Evolutionary conservation across 2,888 invertebrate species (phyloP), one percentile per base, ranked within the genome.

Genomic region (Stenchaetothrips biformis): DNA sequence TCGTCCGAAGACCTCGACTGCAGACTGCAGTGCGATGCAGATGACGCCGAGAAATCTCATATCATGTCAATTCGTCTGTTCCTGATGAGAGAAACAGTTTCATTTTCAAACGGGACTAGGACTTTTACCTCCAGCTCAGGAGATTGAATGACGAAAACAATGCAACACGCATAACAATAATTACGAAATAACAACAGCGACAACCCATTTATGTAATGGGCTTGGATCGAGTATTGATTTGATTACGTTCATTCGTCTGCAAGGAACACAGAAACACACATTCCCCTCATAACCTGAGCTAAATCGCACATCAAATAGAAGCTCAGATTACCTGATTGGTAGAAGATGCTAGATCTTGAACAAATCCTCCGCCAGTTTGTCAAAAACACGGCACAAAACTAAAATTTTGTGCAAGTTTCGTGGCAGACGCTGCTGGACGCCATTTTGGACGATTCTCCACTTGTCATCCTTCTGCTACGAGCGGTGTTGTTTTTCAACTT

Each of bases 391-490:
- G 4, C 25, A 74, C 21, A 74, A 25, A 21, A 3, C 25, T 21
- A 74, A 25, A 13, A 74, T 74, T 74, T 74, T 7, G 25, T 11
- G 67, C 4, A 21, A 74, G 67, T 74, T 74, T 25, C 67, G 67
- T 74, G 67, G 67, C 67, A 74, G 21, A 25, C 67, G 25, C 67
- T 37, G 37, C 37, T 25, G 25, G 67, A 88, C 87, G 85, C 59
- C 82, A 83, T 83, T 85, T 84, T 85, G 74, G 84, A 83, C 84
- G 86, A 86, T 85, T 86, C 85, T 84, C 86, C 86, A 84, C 86
- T 74, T 74, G 67, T 74, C 67, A 74, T 74, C 67, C 21, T 25
- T 74, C 67, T 74, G 21, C 67, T 74, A 25, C 9, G 7, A 25
- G 25, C 11, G 8, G 11, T 37, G 37, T 37, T 37, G 37, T 37